Conservation (phyloP, 1,140 invertebrate species). For the Thalassaphorura encarpata region DNA sequence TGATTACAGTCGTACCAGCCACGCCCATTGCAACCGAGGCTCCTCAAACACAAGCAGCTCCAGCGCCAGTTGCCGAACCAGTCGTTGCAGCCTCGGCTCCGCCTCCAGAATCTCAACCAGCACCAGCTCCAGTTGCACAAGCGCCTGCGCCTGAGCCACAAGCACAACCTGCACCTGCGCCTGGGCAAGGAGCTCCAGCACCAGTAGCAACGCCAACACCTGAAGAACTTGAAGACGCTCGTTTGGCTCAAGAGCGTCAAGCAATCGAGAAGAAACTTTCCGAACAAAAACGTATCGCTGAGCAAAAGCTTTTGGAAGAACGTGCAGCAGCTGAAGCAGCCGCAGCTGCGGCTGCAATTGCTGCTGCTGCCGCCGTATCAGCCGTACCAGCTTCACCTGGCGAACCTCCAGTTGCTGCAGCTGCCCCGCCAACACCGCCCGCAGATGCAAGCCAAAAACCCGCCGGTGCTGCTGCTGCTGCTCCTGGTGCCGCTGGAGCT, state of each 20-base stretch:
- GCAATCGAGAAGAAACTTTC: constrained; percentile 28
- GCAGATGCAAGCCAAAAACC: constrained; percentile 1
- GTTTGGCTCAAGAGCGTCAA: constrained; percentile 12
- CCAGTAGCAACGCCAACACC: neutral
- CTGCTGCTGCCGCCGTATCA: neutral
- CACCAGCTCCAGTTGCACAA: constrained; percentile 34
- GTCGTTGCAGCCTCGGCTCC: neutral
- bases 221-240: constrained; percentile 16
- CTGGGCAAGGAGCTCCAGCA: neutral
- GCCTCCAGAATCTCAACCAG: neutral
- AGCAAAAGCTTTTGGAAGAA: constrained; percentile 27
- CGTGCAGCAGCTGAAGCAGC: constrained; percentile 11
- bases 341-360: neutral
- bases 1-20: neutral
- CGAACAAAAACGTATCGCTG: constrained; percentile 24
- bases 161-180: constrained; percentile 29
- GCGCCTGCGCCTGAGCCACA: constrained; percentile 35
- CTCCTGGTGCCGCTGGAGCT: neutral
- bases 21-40: constrained; percentile 27
- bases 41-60: constrained; percentile 41
- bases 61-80: constrained; percentile 16
- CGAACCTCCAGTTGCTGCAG: constrained; percentile 42
- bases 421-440: constrained; percentile 32
- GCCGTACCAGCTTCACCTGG: constrained; percentile 5
- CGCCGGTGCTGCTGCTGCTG: constrained; percentile 2